These are phyloP conservation scores for Lomographa bimaculata DNA, from an alignment of 2,888 invertebrate species.

Conservation along the genomic window DNA sequence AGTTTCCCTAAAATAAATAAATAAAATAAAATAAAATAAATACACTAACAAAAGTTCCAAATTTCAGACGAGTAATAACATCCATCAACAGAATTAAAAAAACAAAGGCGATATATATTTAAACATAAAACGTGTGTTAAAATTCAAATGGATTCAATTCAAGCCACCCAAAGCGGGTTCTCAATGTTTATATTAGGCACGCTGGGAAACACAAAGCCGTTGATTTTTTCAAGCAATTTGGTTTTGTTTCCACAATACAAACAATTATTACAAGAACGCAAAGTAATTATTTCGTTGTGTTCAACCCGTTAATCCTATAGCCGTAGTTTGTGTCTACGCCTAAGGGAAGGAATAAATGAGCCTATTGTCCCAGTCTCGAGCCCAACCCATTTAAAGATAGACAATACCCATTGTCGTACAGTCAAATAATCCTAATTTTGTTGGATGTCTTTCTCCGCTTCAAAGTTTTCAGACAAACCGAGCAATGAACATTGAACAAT, in stretches of 20 bases:
- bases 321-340: conserved; percentile 66
- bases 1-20: too few species aligned
- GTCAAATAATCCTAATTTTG: conserved; percentile 69
- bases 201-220: conserved; percentile 7
- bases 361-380: conserved; percentile 63
- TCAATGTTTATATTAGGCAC: conserved; percentile 17
- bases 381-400: conserved; percentile 70
- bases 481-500: conserved; percentile 51
- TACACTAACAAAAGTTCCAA: too few species aligned
- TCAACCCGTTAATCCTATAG: conserved; percentile 61
- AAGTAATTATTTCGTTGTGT: conserved; percentile 64
- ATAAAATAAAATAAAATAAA: too few species aligned
- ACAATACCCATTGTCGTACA: conserved; percentile 73
- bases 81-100: too few species aligned
- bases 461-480: conserved; percentile 53
- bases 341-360: conserved; percentile 73
- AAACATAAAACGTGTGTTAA: conserved; percentile 10
- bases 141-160: conserved; percentile 11
- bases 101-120: too few species aligned
- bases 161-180: conserved; percentile 10
- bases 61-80: too few species aligned
- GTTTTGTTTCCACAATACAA: conserved; percentile 24
- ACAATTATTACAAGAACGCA: conserved; percentile 43
- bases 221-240: conserved; percentile 28
- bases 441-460: conserved; percentile 61